phyloP scores from a whole-genome alignment of 2,113 vertebrate species.

The Misgurnus anguillicaudatus region DNA sequence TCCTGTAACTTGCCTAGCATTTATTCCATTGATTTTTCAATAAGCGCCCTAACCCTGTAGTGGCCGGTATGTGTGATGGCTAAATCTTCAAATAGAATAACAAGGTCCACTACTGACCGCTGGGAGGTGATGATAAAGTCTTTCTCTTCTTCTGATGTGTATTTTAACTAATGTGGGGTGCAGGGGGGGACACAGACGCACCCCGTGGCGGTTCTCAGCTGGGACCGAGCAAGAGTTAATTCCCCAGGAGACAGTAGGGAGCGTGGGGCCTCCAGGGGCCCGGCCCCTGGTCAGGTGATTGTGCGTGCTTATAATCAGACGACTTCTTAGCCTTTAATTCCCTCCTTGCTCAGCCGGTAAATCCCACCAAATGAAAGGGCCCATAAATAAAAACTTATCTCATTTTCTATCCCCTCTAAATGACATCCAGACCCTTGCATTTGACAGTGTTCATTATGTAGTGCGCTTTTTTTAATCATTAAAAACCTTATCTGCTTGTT shows the following conservation, averaged over 20 bases:
- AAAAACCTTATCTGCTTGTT: conserved; percentile 59
- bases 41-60: conserved; percentile 95
- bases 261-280: conserved; percentile 60
- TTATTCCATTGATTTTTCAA: conserved; percentile 99
- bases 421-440: conserved; percentile 67
- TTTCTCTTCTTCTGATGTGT: neutral
- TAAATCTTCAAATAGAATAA: conserved; percentile 44
- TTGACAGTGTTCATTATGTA: conserved; percentile 67
- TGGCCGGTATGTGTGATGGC: conserved; percentile 69
- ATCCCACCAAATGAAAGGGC: conserved; percentile 74
- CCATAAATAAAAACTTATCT: conserved; percentile 74
- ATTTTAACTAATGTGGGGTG: neutral
- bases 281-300: conserved; percentile 70
- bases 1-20: conserved; percentile 99
- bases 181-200: conserved; percentile 36
- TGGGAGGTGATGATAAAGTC: conserved; percentile 36
- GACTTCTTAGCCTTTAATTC: conserved; percentile 72
- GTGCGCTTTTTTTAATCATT: conserved; percentile 56
- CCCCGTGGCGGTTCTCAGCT: conserved; percentile 53
- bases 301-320: conserved; percentile 74
- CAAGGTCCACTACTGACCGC: neutral
- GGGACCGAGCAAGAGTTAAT: conserved; percentile 60
- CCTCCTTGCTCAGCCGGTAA: conserved; percentile 66
- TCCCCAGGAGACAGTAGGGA: conserved; percentile 65
- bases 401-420: conserved; percentile 70